Evolutionary conservation across 2,888 invertebrate species (phyloP).

Genomic region (Xestia rhomboidea): DNA sequence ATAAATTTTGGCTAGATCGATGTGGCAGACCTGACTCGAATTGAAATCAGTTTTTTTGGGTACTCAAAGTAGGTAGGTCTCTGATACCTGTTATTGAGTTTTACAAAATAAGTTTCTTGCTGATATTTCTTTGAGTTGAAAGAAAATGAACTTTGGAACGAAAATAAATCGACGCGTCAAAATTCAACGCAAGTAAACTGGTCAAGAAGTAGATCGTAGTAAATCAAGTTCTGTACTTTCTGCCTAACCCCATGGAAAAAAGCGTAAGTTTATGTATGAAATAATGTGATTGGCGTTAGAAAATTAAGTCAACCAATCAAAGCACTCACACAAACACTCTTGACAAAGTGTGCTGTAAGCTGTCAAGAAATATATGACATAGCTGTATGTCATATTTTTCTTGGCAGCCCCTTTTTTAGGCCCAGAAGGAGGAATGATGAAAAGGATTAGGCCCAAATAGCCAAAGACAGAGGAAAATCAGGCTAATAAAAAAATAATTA

Average conservation of each 20-base stretch:
- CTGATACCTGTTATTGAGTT: neutral
- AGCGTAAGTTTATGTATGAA: neutral
- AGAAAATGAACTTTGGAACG: neutral
- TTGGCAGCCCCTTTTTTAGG: no score
- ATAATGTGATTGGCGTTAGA: neutral
- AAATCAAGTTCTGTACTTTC: neutral
- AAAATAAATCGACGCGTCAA: neutral
- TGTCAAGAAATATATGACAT: no score
- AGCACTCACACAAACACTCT: neutral
- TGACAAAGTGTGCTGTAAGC: neutral
- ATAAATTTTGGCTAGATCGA: constrained; percentile 3
- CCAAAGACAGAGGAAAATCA: no score
- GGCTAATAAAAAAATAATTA: no score
- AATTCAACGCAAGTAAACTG: neutral
- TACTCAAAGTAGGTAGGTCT: neutral
- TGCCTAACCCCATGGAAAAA: neutral
- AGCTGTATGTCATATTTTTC: no score
- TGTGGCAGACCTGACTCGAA: constrained; percentile 14
- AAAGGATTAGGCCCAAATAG: no score
- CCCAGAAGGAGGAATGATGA: no score
- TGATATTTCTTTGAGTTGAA: neutral
- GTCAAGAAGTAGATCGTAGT: neutral
- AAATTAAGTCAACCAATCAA: neutral
- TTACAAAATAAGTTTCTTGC: neutral
- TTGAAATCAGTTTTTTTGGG: constrained; percentile 1